These are phyloP conservation scores for Lipophrys pholis DNA, from an alignment of 2,113 vertebrate genomes.

Conservation along the genomic window DNA sequence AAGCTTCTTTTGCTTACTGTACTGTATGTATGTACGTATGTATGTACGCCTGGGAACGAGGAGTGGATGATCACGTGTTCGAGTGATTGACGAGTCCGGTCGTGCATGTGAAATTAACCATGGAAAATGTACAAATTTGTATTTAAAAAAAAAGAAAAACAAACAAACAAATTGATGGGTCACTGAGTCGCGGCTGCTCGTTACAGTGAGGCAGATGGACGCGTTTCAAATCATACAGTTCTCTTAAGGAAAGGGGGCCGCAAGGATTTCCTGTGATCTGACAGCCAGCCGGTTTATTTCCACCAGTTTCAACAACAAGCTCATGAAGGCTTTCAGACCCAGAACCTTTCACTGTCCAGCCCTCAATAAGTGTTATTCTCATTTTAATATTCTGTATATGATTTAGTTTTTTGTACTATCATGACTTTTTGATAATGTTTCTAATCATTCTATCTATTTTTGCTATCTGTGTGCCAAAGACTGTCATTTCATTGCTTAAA, in stretches of 20 bases:
- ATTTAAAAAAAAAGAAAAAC: slow-evolving; percentile 30
- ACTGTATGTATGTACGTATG: slow-evolving; percentile 15
- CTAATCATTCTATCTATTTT: slow-evolving; percentile 38
- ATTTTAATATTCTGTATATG: slow-evolving; percentile 67
- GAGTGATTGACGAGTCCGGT: slow-evolving; percentile 16
- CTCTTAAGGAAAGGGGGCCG: slow-evolving; percentile 14
- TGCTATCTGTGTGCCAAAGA: slow-evolving; percentile 45
- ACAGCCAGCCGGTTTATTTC: slow-evolving; percentile 27
- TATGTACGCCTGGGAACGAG: neutral
- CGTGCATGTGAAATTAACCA: slow-evolving; percentile 34
- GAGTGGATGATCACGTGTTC: neutral
- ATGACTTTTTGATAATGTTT: slow-evolving; percentile 13
- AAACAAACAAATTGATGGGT: slow-evolving; percentile 67
- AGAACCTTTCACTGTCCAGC: slow-evolving; percentile 29
- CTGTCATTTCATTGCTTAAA: slow-evolving; percentile 42
- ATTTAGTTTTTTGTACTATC: slow-evolving; percentile 2
- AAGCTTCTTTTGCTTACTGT: slow-evolving; percentile 41
- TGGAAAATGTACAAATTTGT: slow-evolving; percentile 39
- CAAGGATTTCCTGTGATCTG: slow-evolving; percentile 20
- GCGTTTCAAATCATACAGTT: neutral
- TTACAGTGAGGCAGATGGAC: neutral
- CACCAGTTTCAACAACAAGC: slow-evolving; percentile 11
- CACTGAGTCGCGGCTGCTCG: neutral
- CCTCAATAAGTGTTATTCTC: slow-evolving; percentile 71
- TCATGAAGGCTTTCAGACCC: slow-evolving; percentile 9